phyloP scores from a whole-genome alignment of 2,797 vertebrate species.

The Myotis findleyi region DNA sequence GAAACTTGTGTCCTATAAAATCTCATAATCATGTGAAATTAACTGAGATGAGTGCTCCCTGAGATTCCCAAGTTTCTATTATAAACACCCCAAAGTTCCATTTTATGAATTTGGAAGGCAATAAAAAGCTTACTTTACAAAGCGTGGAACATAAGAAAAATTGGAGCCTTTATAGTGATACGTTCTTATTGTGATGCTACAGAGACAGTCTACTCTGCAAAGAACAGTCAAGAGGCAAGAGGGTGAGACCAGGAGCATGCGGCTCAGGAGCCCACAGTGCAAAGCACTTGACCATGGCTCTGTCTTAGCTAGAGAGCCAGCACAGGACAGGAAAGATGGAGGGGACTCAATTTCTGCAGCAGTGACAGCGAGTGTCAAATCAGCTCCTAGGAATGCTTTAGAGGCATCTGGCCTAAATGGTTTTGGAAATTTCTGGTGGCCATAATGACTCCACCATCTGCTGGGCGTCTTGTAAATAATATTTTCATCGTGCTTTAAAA shows the following conservation, averaged over 20 bases:
- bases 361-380: background rate
- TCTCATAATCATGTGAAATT: background rate
- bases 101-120: background rate
- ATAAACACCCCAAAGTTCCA: background rate
- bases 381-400: background rate
- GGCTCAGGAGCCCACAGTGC: rapidly evolving
- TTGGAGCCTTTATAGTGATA: background rate
- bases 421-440: conserved; percentile 34
- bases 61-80: background rate
- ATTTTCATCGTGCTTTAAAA: conserved; percentile 46
- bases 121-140: background rate
- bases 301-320: background rate
- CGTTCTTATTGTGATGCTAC: background rate
- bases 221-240: background rate
- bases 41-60: background rate
- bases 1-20: background rate
- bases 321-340: background rate
- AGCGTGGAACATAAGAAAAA: background rate
- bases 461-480: background rate
- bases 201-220: background rate
- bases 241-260: rapidly evolving
- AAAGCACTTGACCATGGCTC: background rate
- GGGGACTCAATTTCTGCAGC: background rate
- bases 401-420: background rate
- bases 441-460: background rate